A percentile compares a stretch with the other conserved stretches of the same genome.
These are phyloP conservation scores for Cotesia typhae DNA, from an alignment of 1,140 invertebrate genomes.

Conservation along the genomic window DNA sequence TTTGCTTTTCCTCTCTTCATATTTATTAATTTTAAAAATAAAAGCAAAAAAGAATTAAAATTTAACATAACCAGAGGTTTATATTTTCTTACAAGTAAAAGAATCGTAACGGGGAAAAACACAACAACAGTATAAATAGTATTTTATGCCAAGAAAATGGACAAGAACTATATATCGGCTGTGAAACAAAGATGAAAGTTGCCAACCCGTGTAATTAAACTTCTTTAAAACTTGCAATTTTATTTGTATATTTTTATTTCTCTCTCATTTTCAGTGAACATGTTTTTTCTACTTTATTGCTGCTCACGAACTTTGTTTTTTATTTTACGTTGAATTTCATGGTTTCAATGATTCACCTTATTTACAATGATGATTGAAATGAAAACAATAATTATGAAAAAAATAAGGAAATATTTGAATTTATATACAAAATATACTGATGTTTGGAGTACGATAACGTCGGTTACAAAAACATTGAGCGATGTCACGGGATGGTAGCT, in stretches of 20 bases:
- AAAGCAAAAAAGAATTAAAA: no score
- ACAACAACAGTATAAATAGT: slow-evolving; percentile 45
- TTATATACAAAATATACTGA: no score
- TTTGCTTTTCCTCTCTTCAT: background rate
- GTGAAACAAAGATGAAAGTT: slow-evolving; percentile 65
- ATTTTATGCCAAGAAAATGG: slow-evolving; percentile 26
- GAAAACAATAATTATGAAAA: no score
- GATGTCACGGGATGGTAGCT: no score
- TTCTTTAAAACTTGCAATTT: slow-evolving; percentile 44
- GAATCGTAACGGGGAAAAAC: slow-evolving; percentile 43
- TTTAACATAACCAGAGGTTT: no score
- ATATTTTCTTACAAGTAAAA: slow-evolving; percentile 18
- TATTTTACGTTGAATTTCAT: no score
- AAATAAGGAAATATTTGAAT: no score
- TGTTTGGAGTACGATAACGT: no score
- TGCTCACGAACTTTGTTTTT: no score
- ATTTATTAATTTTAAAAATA: background rate
- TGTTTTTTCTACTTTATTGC: background rate
- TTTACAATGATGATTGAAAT: no score
- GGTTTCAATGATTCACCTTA: no score
- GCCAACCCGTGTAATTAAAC: slow-evolving; percentile 66
- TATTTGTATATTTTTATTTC: slow-evolving; percentile 33
- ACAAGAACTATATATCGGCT: slow-evolving; percentile 54
- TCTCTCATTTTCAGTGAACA: slow-evolving; percentile 17
- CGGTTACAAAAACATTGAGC: no score